A percentile compares a stretch with the other conserved stretches of the same genome.
Evolutionary conservation across 2,888 invertebrate genomes (phyloP).

Genomic region (Drosophila vallismaia): DNA sequence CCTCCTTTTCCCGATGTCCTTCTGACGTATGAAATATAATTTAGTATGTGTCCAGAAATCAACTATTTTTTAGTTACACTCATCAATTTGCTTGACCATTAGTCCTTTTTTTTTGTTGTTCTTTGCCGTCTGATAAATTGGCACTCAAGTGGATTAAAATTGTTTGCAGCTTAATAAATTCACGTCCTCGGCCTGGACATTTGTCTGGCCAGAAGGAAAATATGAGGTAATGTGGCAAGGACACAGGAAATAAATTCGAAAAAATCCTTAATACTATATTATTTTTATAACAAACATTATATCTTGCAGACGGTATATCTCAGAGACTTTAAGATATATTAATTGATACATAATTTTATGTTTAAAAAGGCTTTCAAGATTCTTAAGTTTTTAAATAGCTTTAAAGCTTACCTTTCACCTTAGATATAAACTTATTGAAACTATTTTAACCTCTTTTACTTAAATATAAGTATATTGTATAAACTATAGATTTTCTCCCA

Average conservation of each 20-base stretch:
- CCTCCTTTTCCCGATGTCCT: background rate
- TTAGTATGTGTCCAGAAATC: background rate
- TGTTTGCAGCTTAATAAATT: conserved; percentile 64
- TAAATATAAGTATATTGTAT: too few species aligned
- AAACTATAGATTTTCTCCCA: too few species aligned
- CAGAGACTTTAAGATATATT: too few species aligned
- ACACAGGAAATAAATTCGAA: background rate
- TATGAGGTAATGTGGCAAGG: conserved; percentile 5
- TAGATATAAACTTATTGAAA: background rate
- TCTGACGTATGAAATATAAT: background rate
- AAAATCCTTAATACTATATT: too few species aligned
- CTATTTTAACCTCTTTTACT: background rate
- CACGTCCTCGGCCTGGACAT: conserved; percentile 55
- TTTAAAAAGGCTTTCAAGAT: too few species aligned
- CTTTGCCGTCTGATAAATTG: conserved; percentile 77
- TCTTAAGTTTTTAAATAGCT: too few species aligned
- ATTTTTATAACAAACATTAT: too few species aligned
- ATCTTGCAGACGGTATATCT: too few species aligned
- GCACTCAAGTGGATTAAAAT: conserved; percentile 83
- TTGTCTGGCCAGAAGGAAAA: conserved; percentile 39
- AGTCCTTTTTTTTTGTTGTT: conserved; percentile 10
- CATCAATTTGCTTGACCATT: conserved; percentile 22
- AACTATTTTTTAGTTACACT: conserved; percentile 13
- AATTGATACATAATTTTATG: too few species aligned
- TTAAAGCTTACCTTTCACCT: too few species aligned